Base-by-base conservation (phyloP, 1,140 invertebrate genomes). In the Drosophila micromelanica region DNA sequence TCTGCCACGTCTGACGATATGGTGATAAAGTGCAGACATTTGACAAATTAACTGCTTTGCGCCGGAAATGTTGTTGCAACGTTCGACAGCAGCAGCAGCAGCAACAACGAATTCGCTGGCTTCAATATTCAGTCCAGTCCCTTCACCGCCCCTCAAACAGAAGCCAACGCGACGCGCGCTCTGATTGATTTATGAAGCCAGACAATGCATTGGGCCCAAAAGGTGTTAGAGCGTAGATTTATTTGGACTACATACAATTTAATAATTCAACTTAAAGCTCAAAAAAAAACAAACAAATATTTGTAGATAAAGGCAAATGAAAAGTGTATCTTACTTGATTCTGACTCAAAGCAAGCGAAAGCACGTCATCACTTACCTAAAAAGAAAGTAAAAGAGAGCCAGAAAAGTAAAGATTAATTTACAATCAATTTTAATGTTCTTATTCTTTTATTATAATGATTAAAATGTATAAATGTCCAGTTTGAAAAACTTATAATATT, bases 1-100 rank as follows among this genome's bases (percentile, higher is more conserved):
- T 59, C 3, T 67, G 62, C 45, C 46, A 13, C 13, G 45, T 73
- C 57, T 76, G 62, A 78, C 78, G 84, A 89, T 89, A 89, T 89
- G 79, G 86, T 90, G 85, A 90, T 90, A 90, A 90, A 90, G 85
- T 90, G 85, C 80, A 85, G 86, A 90, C 85, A 90, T 90, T 90
- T 90, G 85, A 90, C 86, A 90, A 90, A 90, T 90, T 90, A 90
- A 90, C 80, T 90, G 86, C 80, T 90, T 80, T 87, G 82, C 79
- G 78, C 67, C 82, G 81, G 81, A 81, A 81, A 87, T 87, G 82
- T 74, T 86, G 80, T 76, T 77, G 78, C 69, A 74, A 45, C 57
- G 62, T 72, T 86, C 82, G 80, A 71, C 85, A 57, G 74, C 85
- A 57, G 75, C 40, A 45, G 43, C 68, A 23, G 46, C 72, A 61